Base-by-base conservation (phyloP, 2,888 invertebrate species). In the Apotomis betuletana region DNA sequence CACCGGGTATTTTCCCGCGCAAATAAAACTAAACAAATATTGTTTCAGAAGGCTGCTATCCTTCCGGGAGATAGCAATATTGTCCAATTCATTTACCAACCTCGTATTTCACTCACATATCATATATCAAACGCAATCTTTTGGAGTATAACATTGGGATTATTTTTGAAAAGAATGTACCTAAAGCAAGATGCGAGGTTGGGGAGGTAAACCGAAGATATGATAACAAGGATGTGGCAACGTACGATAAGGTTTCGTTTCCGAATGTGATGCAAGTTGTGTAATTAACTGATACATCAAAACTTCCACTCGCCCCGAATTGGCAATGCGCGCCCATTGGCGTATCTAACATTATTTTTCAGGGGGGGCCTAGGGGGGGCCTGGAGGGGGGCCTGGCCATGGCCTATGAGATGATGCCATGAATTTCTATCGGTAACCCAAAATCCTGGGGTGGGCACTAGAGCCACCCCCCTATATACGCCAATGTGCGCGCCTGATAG, bases 221-320 rank as follows among this genome's bases (percentile, higher is more conserved):
- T 44, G 54, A 15, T 41, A 67, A 57, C 57, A 58, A 58, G 60
- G 44, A 13, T 49, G 52, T n/a, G 46, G 46, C 69, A 69, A 65
- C 6, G 64, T 9, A 41, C 55, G 64, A 65, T 65, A 44, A 64
- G 51, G 36, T 51, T 57, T 59, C 46, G n/a, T 57, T 67, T 67
- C 67, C 67, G 67, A 67, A 67, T 67, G 51, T 67, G 57, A 67
- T 51, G 51, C 59, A 67, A 58, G 15, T 15, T 55, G 55, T 15
- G 46, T 57, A 52, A 49, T 69, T 46, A 52, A 57, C 52, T 49
- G 57, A 49, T 57, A 55, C 41, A 38, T 38, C 38, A 64, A 52
- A 54, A 60, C 46, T 60, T 46, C 60, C 44, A 46, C 15, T 9
- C 15, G 44, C 44, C 15, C 15, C 15, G 15, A 15, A 15, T 15